phyloP scores from a whole-genome alignment of 2,888 invertebrate genomes.

The Leptinotarsa juncta region DNA sequence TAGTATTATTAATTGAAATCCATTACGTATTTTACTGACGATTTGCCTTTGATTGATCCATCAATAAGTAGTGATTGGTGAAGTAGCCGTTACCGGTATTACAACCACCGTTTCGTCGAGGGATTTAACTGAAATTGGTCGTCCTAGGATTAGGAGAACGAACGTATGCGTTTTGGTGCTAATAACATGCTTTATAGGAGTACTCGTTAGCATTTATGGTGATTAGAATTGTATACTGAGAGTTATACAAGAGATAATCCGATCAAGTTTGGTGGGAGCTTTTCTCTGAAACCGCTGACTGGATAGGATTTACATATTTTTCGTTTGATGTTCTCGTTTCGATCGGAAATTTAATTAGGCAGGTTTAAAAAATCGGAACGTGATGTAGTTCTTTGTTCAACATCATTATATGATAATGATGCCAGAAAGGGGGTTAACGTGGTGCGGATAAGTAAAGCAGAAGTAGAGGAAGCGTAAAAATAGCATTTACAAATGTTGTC shows the following conservation, averaged over 20 bases:
- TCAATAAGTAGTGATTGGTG: conserved; percentile 31
- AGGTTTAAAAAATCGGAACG: not conserved
- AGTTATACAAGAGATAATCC: conserved; percentile 51
- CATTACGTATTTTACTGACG: not conserved
- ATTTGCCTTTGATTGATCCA: not conserved
- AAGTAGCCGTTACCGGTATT: conserved; percentile 23
- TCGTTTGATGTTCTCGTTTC: conserved; percentile 15
- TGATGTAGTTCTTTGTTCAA: conserved; percentile 7
- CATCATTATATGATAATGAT: not conserved
- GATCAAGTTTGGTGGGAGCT: conserved; percentile 37
- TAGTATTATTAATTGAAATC: not conserved
- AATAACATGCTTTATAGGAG: conserved; percentile 55
- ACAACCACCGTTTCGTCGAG: conserved; percentile 16
- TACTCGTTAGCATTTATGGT: conserved; percentile 51
- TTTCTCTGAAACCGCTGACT: conserved; percentile 8
- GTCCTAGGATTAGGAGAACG: conserved; percentile 37
- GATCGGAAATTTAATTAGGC: conserved; percentile 11
- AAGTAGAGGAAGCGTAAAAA: too few relatives aligned
- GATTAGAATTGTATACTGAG: conserved; percentile 51
- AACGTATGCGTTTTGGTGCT: conserved; percentile 55
- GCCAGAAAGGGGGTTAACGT: not conserved
- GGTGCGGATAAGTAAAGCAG: not conserved
- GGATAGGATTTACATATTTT: conserved; percentile 32
- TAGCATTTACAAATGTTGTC: too few relatives aligned
- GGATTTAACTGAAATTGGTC: conserved; percentile 34